Percentiles rank a stretch among this genome's conserved stretches.
These are phyloP conservation scores for Drosophila oshimai DNA, from an alignment of 1,140 invertebrate species.

Conservation along the genomic window DNA sequence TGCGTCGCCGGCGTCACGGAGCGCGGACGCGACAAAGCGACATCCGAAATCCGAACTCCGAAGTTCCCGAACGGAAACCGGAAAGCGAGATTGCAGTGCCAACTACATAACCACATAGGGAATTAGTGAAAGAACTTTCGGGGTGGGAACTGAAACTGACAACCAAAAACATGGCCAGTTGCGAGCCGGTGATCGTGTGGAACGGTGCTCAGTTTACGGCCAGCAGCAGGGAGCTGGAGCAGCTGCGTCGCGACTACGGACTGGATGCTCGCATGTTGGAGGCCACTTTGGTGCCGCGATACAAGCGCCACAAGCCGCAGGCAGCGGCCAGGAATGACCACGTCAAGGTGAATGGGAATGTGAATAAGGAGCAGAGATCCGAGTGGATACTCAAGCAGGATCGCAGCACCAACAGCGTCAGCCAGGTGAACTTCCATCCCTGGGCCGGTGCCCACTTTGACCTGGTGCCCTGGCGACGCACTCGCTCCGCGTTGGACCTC, in stretches of 20 bases:
- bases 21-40: constrained; percentile 57
- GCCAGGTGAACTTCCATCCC: constrained; percentile 73
- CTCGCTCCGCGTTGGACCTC: constrained; percentile 62
- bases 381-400: constrained; percentile 72
- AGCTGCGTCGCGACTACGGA: constrained; percentile 69
- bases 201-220: constrained; percentile 75
- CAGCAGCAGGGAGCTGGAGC: constrained; percentile 66
- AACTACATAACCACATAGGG: constrained; percentile 32
- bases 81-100: constrained; percentile 53
- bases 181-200: constrained; percentile 70
- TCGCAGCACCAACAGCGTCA: constrained; percentile 40
- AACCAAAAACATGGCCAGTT: constrained; percentile 16
- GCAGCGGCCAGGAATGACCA: constrained; percentile 63
- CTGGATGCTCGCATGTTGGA: constrained; percentile 73
- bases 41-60: constrained; percentile 34
- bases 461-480: constrained; percentile 76
- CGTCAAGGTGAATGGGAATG: constrained; percentile 20
- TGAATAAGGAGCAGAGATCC: constrained; percentile 21
- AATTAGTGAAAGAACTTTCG: constrained; percentile 18
- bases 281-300: constrained; percentile 67
- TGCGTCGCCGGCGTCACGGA: constrained; percentile 65
- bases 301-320: constrained; percentile 65
- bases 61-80: constrained; percentile 50
- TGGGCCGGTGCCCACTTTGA: constrained; percentile 74
- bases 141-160: constrained; percentile 1